Base-by-base conservation (phyloP, 2,113 vertebrate species). In the Corythornis madagascariensis region DNA sequence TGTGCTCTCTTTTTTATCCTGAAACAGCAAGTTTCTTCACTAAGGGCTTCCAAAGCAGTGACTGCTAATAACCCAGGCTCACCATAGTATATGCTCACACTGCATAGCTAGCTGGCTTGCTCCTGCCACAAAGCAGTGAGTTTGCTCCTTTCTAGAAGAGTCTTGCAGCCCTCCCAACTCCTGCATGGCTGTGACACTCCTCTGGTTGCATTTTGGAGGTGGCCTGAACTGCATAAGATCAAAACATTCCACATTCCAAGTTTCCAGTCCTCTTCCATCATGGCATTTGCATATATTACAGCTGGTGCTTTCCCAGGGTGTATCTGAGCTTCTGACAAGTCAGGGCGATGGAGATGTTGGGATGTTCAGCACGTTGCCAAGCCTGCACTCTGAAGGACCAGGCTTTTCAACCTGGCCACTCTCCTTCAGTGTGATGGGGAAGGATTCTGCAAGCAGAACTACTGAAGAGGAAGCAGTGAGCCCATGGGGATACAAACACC, bases 21-120 rank as follows among this genome's bases (percentile, higher is more conserved):
- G 93, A 89, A 95, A 89, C 89, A 95, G 87, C 75, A 83, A 55
- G 92, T 92, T 95, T 91, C 88, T 94, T 95, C 92, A 91, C 88
- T 3, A 8, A 88, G 43, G 33, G 52, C 75, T 94, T 95, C 79
- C 28, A 86, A 89, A 73, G 52, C 15, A 0, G 78, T 89, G 87
- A 65, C 82, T 93, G 75, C 79, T 92, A 89, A 95, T 91, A 95
- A 89, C 79, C 33, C 56, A 92, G 60, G 79, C 88, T 95, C 82
- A 94, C 66, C 67, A 73, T 69, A 85, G 87, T 79, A 87, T 66
- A 33, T 80, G 89, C 85, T 91, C 60, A 85, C 4, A 0, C 50
- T 91, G 85, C 72, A 11, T 59, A 79, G 45, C 77, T 71, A 84
- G 71, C 31, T 76, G 52, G 24, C 61, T 92, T 89, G 56, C 25